These are phyloP conservation scores for Hecatera dysodea DNA, from an alignment of 2,888 invertebrate species.

Conservation along the genomic window DNA sequence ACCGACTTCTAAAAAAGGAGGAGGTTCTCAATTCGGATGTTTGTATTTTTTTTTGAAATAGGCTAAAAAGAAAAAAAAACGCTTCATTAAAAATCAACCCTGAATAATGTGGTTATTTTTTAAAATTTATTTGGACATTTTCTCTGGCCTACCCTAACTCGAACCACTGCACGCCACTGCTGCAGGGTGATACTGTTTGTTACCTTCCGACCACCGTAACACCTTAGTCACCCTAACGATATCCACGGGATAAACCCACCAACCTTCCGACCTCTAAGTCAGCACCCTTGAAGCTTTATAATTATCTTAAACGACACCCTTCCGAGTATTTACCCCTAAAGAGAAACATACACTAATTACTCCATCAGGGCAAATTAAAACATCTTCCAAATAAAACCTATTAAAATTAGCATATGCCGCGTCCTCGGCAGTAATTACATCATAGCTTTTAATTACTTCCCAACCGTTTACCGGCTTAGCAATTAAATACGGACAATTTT, in stretches of 20 bases:
- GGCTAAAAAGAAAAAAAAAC: no score
- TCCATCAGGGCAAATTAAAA: conserved; percentile 55
- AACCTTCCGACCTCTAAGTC: conserved; percentile 1
- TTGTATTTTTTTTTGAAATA: no score
- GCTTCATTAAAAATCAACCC: no score
- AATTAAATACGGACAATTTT: conserved; percentile 59
- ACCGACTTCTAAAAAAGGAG: no score
- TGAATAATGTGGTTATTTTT: no score
- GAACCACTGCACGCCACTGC: no score
- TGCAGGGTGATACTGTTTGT: neutral
- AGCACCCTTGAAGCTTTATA: conserved; percentile 20
- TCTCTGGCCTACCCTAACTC: no score
- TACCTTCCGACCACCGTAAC: conserved; percentile 9
- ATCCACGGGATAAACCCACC: conserved; percentile 8
- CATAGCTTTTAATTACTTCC: conserved; percentile 60
- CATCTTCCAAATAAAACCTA: conserved; percentile 60
- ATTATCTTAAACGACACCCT: conserved; percentile 38
- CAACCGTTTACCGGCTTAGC: conserved; percentile 55
- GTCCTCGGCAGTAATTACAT: conserved; percentile 58
- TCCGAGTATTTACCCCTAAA: conserved; percentile 37
- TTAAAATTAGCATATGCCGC: conserved; percentile 61
- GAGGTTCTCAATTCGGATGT: no score
- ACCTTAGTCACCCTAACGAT: conserved; percentile 21
- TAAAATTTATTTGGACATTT: no score
- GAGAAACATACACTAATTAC: conserved; percentile 56